Evolutionary conservation across 2,888 invertebrate genomes (phyloP), one percentile per base, ranked within the genome.

Genomic region (Phymatocera aterrima): DNA sequence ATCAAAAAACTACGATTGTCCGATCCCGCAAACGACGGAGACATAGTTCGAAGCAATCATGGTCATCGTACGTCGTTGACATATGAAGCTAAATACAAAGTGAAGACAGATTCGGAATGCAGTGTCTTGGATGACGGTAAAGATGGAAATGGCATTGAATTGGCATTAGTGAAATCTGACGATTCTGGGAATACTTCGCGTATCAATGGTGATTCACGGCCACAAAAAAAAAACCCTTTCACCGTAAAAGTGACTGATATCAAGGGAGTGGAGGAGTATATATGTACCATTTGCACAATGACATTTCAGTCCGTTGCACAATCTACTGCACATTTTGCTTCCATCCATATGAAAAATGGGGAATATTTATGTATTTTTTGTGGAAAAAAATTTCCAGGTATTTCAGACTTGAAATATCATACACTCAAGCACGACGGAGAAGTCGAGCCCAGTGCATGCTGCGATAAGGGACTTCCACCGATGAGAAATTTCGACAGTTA

Each of bases 201-300:
- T 37, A 37, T 64, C 18, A 34, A 21, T 3, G 1, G 10, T 28
- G 15, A 43, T 28, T 46, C 68, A 24, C 3, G 24, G 3, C 46
- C 40, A 24, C 43, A 24, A 3, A 46, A 68, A 43, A 46, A 46
- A 28, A 46, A 43, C 28, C 8, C 15, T 28, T 43, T 68, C 1
- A 43, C 28, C 24, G 15, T 28, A 21, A 43, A 15, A 18, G 61
- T 43, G n/a, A 43, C 43, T 24, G 28, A 68, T 46, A 12, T 43
- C 12, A 5, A 18, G 24, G 68, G 46, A 28, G 24, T 46, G 28
- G 3, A 68, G 12, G 61, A 64, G 57, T 46, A 64, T 4, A 34
- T 24, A 1, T 83, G 81, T 24, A 31, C 40, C 5, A 34, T 78
- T 60, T 86, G 86, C n/a, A 43, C 28, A 68, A 24, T 21, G 24